phyloP scores from a whole-genome alignment of 2,888 invertebrate species.

The Mechanitis mazaeus region DNA sequence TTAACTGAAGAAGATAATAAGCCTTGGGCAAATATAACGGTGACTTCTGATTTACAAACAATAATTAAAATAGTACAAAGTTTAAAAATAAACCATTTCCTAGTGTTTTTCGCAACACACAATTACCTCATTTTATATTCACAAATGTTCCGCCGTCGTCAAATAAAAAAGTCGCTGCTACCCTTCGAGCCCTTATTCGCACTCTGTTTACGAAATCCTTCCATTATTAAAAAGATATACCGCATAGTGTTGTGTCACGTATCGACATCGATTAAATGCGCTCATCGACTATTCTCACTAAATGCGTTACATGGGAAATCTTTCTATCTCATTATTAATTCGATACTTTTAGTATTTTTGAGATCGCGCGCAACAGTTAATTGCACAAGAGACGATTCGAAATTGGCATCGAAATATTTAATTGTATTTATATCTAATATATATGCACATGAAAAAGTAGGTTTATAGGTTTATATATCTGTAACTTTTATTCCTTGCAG shows the following conservation, averaged over 20 bases:
- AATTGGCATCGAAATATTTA: constrained; percentile 3
- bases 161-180: constrained; percentile 34
- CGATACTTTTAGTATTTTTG: constrained; percentile 31
- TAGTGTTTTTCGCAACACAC: neutral
- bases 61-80: too few relatives aligned
- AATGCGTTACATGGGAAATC: constrained; percentile 48
- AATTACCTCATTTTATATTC: constrained; percentile 31
- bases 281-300: constrained; percentile 37
- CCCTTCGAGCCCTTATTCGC: constrained; percentile 36
- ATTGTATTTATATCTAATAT: too few relatives aligned
- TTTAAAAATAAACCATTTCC: neutral
- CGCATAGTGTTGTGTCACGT: constrained; percentile 41
- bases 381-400: constrained; percentile 36
- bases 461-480: too few relatives aligned
- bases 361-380: constrained; percentile 28
- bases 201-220: constrained; percentile 66
- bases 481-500: too few relatives aligned
- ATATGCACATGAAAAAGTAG: too few relatives aligned
- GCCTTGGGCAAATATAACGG: too few relatives aligned
- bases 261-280: constrained; percentile 46
- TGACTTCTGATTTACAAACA: too few relatives aligned
- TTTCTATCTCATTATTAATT: constrained; percentile 57
- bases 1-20: too few relatives aligned
- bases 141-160: constrained; percentile 23
- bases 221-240: constrained; percentile 71